phyloP scores from a whole-genome alignment of 2,113 vertebrate species.

The Diadophis punctatus region DNA sequence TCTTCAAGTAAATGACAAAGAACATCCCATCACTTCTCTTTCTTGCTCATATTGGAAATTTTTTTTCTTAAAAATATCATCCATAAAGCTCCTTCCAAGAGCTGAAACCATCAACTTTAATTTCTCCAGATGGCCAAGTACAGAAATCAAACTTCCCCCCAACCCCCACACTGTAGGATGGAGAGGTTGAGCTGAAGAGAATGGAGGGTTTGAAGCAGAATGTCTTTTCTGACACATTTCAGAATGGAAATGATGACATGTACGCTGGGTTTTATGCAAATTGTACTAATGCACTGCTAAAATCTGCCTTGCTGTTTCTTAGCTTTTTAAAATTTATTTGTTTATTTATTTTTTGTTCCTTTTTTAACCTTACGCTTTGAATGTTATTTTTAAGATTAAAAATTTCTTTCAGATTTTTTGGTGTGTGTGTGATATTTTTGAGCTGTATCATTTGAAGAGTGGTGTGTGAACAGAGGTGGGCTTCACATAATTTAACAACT shows the following conservation, averaged over 20 bases:
- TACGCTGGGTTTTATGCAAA: neutral
- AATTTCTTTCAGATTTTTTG: neutral
- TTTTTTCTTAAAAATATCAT: neutral
- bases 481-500: no score
- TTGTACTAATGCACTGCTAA: neutral
- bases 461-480: no score
- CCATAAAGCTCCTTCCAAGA: neutral
- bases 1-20: neutral
- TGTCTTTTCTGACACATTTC: neutral
- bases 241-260: slow-evolving; percentile 20
- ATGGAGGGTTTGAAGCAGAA: neutral
- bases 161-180: neutral
- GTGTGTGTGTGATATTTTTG: neutral
- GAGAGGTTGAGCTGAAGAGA: neutral
- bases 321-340: neutral
- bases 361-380: neutral
- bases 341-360: neutral
- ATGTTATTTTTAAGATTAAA: neutral
- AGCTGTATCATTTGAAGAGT: neutral
- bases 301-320: neutral
- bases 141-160: slow-evolving; percentile 8
- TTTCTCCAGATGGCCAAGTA: neutral
- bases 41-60: neutral
- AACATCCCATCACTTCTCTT: neutral
- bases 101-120: neutral